Percentiles rank a stretch among this genome's conserved stretches.
These are phyloP conservation scores for Hystrix cristata DNA, from an alignment of 2,113 vertebrate genomes.

Conservation along the genomic window DNA sequence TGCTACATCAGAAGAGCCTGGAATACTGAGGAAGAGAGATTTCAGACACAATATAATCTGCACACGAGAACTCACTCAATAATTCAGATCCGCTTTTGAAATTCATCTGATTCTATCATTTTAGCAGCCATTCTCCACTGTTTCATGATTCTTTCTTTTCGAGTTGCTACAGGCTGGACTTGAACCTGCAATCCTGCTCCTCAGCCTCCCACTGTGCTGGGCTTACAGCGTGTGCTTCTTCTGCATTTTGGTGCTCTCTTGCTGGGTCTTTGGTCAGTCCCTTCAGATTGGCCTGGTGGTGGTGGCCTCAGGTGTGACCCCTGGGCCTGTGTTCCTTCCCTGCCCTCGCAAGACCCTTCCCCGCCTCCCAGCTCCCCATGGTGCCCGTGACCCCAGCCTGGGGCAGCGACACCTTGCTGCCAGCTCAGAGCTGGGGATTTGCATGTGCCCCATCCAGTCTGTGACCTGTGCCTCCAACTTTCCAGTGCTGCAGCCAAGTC, in stretches of 20 bases:
- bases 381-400: accelerated
- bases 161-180: neutral
- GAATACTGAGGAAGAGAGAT: neutral
- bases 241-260: neutral
- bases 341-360: accelerated
- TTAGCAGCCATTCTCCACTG: neutral
- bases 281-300: neutral
- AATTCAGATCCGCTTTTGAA: neutral
- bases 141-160: neutral
- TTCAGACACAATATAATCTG: neutral
- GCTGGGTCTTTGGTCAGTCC: neutral
- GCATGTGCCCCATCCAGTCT: neutral
- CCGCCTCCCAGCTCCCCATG: accelerated
- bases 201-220: neutral
- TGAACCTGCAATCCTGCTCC: neutral
- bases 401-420: neutral
- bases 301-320: accelerated
- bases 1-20: neutral
- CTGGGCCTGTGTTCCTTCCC: accelerated
- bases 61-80: neutral
- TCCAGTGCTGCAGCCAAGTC: conserved; percentile 16
- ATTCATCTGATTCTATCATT: neutral
- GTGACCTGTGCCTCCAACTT: neutral
- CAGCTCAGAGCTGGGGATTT: neutral
- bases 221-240: neutral